phyloP scores from a whole-genome alignment of 1,140 invertebrate genomes.

The Solenopsis fugax region DNA sequence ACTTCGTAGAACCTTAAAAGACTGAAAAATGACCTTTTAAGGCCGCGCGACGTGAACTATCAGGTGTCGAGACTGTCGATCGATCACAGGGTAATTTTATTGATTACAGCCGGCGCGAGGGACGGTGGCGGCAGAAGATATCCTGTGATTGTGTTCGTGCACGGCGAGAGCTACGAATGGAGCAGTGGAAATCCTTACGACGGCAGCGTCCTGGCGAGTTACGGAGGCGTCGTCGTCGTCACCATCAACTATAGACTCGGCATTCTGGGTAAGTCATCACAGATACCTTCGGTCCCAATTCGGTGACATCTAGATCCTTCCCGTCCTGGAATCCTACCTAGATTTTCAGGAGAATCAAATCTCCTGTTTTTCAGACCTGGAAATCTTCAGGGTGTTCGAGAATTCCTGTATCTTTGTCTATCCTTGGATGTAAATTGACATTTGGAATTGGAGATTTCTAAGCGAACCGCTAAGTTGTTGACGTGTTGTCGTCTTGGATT shows the following conservation, averaged over 20 bases:
- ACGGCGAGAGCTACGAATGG: constrained; percentile 98
- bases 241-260: constrained; percentile 99
- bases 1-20: constrained; percentile 61
- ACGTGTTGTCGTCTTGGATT: not conserved
- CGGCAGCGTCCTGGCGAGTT: constrained; percentile 96
- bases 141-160: constrained; percentile 97
- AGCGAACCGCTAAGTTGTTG: not conserved
- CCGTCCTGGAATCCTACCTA: not conserved
- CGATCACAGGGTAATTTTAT: constrained; percentile 82
- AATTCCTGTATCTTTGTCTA: not conserved
- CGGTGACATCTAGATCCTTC: not conserved
- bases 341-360: constrained; percentile 27
- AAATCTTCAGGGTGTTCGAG: not conserved
- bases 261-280: constrained; percentile 93
- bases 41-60: constrained; percentile 66
- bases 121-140: constrained; percentile 89
- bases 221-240: constrained; percentile 97
- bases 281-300: constrained; percentile 27
- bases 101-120: constrained; percentile 90
- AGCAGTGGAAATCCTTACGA: constrained; percentile 98
- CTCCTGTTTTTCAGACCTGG: constrained; percentile 2
- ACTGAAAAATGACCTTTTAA: constrained; percentile 75
- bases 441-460: not conserved
- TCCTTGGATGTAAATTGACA: not conserved
- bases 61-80: constrained; percentile 71